A percentile compares a stretch with the other conserved stretches of the same genome.
These are phyloP conservation scores for Flabesymbios commensalis DNA, from an alignment of 2,888 invertebrate species.

Conservation along the genomic window DNA sequence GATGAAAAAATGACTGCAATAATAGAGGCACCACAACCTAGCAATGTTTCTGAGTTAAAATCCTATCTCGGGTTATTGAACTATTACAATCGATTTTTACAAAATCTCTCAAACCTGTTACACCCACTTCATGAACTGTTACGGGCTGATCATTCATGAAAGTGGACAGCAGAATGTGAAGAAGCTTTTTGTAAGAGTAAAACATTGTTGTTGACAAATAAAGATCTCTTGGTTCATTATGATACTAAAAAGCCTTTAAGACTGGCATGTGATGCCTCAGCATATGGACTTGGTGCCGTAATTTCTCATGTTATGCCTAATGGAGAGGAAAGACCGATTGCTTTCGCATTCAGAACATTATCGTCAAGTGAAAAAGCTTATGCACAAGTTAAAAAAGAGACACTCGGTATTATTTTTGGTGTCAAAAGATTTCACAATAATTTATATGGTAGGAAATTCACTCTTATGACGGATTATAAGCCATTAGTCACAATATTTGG, in stretches of 20 bases:
- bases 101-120: slow-evolving; percentile 16
- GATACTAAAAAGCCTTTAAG: background rate
- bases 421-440: slow-evolving; percentile 55
- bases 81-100: slow-evolving; percentile 26
- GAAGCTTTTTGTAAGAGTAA: background rate
- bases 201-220: background rate
- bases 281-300: background rate
- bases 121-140: background rate
- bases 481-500: slow-evolving; percentile 54
- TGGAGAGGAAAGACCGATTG: background rate
- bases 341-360: background rate
- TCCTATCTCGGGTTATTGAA: slow-evolving; percentile 25
- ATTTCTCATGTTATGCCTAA: background rate
- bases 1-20: slow-evolving; percentile 20
- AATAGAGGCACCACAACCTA: slow-evolving; percentile 18
- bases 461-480: slow-evolving; percentile 54
- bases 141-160: background rate
- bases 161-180: background rate
- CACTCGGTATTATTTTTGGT: slow-evolving; percentile 53
- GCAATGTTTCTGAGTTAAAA: slow-evolving; percentile 21
- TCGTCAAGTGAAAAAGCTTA: background rate
- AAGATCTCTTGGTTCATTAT: background rate
- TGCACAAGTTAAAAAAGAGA: slow-evolving; percentile 25
- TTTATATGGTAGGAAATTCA: slow-evolving; percentile 54
- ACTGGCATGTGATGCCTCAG: background rate